Conservation (phyloP, 2,797 vertebrate species). For the Tokudaia muenninki region DNA sequence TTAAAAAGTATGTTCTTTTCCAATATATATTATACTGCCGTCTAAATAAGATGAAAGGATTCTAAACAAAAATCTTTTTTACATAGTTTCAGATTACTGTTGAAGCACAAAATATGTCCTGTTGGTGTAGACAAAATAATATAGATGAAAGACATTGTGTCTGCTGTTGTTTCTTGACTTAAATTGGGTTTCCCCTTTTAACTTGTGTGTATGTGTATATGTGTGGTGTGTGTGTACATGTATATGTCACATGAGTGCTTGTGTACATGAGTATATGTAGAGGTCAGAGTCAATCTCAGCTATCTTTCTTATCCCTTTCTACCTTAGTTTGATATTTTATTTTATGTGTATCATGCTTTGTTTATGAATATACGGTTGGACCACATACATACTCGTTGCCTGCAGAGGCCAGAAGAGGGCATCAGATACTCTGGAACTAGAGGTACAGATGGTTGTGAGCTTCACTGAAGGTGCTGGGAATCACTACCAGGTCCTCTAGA, state of each 20-base stretch:
- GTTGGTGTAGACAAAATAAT: fast-evolving
- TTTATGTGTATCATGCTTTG: neutral
- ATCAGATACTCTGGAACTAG: neutral
- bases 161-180: neutral
- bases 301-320: neutral
- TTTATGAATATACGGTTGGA: neutral
- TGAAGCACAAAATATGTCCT: neutral
- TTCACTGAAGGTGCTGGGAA: neutral
- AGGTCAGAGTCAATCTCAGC: neutral
- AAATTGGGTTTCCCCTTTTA: constrained; percentile 1
- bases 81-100: neutral
- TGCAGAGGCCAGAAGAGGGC: neutral
- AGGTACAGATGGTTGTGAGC: neutral
- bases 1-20: neutral
- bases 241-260: neutral
- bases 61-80: neutral
- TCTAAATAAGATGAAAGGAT: neutral
- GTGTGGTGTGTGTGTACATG: neutral
- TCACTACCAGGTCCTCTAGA: neutral
- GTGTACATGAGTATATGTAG: neutral
- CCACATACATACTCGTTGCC: neutral
- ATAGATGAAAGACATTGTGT: neutral
- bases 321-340: neutral
- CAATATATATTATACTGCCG: neutral
- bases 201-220: neutral